Conservation (phyloP, 2,888 invertebrate species). For the Eilema sororculum region DNA sequence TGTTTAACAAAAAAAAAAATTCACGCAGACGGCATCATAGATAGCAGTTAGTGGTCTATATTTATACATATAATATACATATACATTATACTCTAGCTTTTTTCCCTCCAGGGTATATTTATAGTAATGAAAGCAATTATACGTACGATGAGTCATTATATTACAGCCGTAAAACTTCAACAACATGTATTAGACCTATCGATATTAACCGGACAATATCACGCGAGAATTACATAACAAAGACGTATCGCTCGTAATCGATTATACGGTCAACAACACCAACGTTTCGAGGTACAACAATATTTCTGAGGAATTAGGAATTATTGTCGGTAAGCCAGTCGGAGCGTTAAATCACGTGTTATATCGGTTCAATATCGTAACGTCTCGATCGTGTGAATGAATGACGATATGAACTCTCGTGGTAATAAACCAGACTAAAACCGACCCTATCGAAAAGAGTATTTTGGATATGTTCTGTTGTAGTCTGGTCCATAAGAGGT, state of each 20-base stretch:
- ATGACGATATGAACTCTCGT: constrained; percentile 34
- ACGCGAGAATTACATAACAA: constrained; percentile 44
- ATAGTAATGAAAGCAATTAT: background rate
- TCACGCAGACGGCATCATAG: too few species aligned
- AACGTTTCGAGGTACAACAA: constrained; percentile 16
- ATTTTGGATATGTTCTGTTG: constrained; percentile 24
- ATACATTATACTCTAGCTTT: too few species aligned
- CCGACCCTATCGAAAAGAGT: too few species aligned
- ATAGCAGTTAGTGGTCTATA: too few species aligned
- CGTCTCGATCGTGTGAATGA: constrained; percentile 49
- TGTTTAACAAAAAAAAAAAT: too few species aligned
- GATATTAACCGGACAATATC: constrained; percentile 27
- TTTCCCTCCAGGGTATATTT: too few species aligned
- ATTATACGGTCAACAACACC: constrained; percentile 36
- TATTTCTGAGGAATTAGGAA: constrained; percentile 21
- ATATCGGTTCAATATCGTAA: constrained; percentile 52
- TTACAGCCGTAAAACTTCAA: constrained; percentile 7
- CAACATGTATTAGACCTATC: constrained; percentile 11
- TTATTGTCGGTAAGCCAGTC: constrained; percentile 21
- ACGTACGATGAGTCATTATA: background rate
- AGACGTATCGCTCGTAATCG: constrained; percentile 35
- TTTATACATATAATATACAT: too few species aligned
- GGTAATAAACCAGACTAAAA: too few species aligned
- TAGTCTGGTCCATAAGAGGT: constrained; percentile 2
- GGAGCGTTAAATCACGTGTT: constrained; percentile 54